phyloP scores from a whole-genome alignment of 2,888 invertebrate species.

The Lampropteryx suffumata region DNA sequence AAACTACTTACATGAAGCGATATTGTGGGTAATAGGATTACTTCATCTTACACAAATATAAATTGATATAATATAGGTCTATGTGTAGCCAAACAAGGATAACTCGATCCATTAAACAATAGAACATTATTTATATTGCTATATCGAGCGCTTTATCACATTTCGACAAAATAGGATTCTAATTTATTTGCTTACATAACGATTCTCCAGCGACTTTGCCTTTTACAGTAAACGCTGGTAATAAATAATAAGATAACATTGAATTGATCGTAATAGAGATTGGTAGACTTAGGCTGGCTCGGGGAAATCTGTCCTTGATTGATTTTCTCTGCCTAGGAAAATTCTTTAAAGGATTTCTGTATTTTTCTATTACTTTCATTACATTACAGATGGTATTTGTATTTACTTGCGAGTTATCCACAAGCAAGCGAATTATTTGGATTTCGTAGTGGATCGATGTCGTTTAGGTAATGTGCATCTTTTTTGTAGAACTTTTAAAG shows the following conservation, averaged over 20 bases:
- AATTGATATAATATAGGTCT: not conserved
- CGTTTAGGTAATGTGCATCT: too few species aligned
- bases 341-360: constrained; percentile 1
- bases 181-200: constrained; percentile 39
- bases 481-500: too few species aligned
- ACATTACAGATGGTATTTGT: too few species aligned
- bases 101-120: constrained; percentile 26
- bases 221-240: constrained; percentile 31
- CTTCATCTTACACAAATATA: not conserved
- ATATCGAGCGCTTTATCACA: constrained; percentile 22
- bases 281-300: constrained; percentile 20
- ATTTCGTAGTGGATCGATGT: too few species aligned
- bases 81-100: constrained; percentile 11
- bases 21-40: constrained; percentile 6
- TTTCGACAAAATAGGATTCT: constrained; percentile 31
- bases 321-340: constrained; percentile 18
- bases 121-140: constrained; percentile 26
- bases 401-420: too few species aligned
- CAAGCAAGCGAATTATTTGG: too few species aligned
- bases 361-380: not conserved
- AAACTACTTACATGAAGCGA: not conserved
- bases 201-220: constrained; percentile 28
- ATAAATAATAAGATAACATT: constrained; percentile 45
- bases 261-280: constrained; percentile 34
- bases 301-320: constrained; percentile 28